phyloP scores from a whole-genome alignment of 2,113 vertebrate genomes.

The Papio anubis region DNA sequence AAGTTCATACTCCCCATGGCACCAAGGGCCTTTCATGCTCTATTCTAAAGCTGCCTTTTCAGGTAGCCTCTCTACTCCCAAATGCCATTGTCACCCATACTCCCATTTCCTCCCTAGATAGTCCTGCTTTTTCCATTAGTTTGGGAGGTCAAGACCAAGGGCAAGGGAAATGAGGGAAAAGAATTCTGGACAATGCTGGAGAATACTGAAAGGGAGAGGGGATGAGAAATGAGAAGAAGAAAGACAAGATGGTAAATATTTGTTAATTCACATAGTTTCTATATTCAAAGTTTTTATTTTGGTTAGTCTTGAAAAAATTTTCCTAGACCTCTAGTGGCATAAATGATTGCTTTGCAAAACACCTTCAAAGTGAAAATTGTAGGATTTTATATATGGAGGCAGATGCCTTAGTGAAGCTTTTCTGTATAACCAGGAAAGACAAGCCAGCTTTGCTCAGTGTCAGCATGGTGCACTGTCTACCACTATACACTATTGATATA shows the following conservation, averaged over 20 bases:
- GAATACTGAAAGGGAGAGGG: background rate
- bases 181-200: background rate
- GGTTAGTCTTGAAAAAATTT: background rate
- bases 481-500: background rate
- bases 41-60: background rate
- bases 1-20: background rate
- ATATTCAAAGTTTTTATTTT: background rate
- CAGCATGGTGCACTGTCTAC: background rate
- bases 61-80: background rate
- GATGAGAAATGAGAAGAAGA: background rate
- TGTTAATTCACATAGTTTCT: background rate
- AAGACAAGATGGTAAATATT: background rate
- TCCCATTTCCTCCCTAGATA: background rate
- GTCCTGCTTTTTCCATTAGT: background rate
- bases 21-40: background rate
- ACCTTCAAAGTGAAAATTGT: background rate
- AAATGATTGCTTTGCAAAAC: background rate
- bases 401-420: background rate
- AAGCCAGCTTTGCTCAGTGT: background rate
- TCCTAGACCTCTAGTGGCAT: background rate
- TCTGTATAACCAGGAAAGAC: background rate
- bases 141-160: background rate
- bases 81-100: background rate
- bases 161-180: background rate
- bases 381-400: background rate